Conservation (phyloP, 1,140 invertebrate genomes). For the Zelostemma sp. region DNA sequence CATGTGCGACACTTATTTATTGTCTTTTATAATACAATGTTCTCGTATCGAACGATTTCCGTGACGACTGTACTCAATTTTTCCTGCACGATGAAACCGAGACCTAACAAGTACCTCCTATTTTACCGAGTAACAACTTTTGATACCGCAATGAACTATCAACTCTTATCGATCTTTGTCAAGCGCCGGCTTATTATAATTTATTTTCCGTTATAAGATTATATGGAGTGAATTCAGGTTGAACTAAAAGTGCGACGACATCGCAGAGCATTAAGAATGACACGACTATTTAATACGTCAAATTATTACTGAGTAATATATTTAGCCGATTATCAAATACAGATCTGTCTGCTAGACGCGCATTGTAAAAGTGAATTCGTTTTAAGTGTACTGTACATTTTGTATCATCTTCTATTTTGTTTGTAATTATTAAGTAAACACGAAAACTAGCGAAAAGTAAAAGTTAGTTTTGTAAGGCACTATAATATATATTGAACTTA, state of each 20-base stretch:
- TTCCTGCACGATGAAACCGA: constrained; percentile 3
- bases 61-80: constrained; percentile 7
- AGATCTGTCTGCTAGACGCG: constrained; percentile 53
- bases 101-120: constrained; percentile 17
- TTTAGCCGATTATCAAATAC: constrained; percentile 33
- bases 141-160: no score
- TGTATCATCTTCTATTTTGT: constrained; percentile 64
- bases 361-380: constrained; percentile 56
- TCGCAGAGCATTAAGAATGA: constrained; percentile 21
- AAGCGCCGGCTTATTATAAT: background rate
- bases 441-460: constrained; percentile 51
- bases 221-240: constrained; percentile 22
- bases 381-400: constrained; percentile 62
- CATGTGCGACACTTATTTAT: constrained; percentile 24
- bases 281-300: constrained; percentile 30
- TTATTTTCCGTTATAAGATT: background rate
- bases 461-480: constrained; percentile 63
- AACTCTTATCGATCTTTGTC: no score
- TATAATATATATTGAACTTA: constrained; percentile 62
- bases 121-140: background rate
- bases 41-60: constrained; percentile 18
- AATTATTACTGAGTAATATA: constrained; percentile 25
- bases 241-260: constrained; percentile 24
- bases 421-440: constrained; percentile 60
- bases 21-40: constrained; percentile 28